phyloP scores from a whole-genome alignment of 1,140 invertebrate genomes.

The Drosophila tristis region DNA sequence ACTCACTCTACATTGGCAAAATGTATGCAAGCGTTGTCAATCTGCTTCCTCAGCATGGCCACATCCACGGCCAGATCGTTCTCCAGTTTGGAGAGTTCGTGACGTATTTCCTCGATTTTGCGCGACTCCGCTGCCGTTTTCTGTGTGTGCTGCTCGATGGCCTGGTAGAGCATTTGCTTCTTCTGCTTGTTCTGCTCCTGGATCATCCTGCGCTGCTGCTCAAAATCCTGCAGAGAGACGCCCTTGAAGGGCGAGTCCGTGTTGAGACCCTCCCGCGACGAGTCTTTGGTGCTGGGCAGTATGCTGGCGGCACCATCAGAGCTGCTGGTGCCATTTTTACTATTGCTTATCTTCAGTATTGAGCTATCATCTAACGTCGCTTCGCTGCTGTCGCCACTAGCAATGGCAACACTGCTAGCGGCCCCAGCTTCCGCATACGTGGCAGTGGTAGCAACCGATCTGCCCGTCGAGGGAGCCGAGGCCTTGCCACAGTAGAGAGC shows the following conservation, averaged over 20 bases:
- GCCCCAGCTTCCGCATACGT: conserved; percentile 49
- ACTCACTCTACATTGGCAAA: conserved; percentile 89
- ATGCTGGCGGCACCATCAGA: conserved; percentile 55
- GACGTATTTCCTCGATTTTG: conserved; percentile 89
- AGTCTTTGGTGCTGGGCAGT: conserved; percentile 53
- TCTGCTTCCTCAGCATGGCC: conserved; percentile 89
- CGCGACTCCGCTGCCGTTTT: conserved; percentile 89
- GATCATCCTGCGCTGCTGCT: conserved; percentile 89
- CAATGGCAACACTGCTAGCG: too few relatives aligned
- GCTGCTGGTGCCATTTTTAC: conserved; percentile 16
- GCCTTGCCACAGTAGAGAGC: conserved; percentile 63
- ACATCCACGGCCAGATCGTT: conserved; percentile 89
- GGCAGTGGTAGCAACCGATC: conserved; percentile 35
- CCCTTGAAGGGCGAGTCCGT: conserved; percentile 80
- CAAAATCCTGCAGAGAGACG: conserved; percentile 87
- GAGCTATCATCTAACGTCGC: conserved; percentile 56
- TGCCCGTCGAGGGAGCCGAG: conserved; percentile 16
- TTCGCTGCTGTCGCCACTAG: conserved; percentile 29
- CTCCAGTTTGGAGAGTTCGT: conserved; percentile 90
- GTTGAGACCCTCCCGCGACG: conserved; percentile 41
- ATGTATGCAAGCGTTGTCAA: conserved; percentile 90
- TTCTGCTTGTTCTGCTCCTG: conserved; percentile 91
- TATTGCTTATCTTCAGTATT: conserved; percentile 59
- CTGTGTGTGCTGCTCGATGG: conserved; percentile 89
- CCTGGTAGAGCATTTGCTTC: conserved; percentile 89